These are phyloP conservation scores for Sylvilagus floridanus DNA, from an alignment of 2,797 vertebrate species.

Conservation along the genomic window DNA sequence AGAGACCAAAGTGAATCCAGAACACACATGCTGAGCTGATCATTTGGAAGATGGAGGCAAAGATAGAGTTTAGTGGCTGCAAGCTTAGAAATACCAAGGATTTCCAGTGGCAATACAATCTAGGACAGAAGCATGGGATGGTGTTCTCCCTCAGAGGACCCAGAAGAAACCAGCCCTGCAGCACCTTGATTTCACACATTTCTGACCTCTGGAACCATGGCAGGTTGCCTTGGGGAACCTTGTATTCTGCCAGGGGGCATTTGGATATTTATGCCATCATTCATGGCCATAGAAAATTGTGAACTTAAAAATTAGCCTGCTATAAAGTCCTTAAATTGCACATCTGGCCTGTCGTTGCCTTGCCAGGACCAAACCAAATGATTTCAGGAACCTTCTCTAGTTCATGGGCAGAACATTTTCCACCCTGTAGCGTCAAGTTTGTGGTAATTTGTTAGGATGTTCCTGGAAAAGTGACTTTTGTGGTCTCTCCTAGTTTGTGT, in stretches of 20 bases:
- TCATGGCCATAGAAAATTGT: too few species aligned
- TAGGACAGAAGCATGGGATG: neutral
- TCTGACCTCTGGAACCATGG: constrained; percentile 21
- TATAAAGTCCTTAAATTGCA: too few species aligned
- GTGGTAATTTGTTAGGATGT: neutral
- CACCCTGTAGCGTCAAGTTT: neutral
- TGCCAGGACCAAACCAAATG: too few species aligned
- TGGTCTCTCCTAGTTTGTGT: neutral
- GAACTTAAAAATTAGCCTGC: too few species aligned
- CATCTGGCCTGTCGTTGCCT: too few species aligned
- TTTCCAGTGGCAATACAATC: neutral
- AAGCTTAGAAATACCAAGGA: constrained; percentile 29
- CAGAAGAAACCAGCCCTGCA: neutral
- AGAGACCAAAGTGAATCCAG: neutral
- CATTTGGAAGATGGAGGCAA: neutral
- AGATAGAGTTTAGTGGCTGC: neutral
- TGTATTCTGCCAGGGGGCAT: too few species aligned
- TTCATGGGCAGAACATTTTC: too few species aligned
- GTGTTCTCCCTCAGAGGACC: neutral
- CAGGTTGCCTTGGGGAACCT: neutral
- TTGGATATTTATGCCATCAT: too few species aligned
- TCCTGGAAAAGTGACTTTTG: neutral
- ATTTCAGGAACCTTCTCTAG: too few species aligned
- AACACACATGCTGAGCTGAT: neutral
- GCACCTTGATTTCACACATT: neutral